A percentile compares a stretch with the other conserved stretches of the same genome.
phyloP scores from a whole-genome alignment of 2,888 invertebrate genomes.

The Drosophila sordidula region DNA sequence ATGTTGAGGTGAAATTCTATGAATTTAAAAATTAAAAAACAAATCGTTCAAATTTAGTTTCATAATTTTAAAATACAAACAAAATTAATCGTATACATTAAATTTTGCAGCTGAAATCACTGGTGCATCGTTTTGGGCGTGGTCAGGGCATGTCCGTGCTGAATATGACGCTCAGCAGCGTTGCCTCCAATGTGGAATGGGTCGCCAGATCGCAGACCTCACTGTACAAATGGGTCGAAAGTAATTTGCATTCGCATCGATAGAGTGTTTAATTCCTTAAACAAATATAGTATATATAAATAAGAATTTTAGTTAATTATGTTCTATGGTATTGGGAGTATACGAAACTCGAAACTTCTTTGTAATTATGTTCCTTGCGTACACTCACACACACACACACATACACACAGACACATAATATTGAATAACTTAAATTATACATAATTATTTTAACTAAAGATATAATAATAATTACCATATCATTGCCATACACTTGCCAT shows the following conservation, averaged over 20 bases:
- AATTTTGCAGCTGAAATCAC: constrained; percentile 83
- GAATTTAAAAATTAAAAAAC: too few species aligned
- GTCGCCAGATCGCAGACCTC: constrained; percentile 84
- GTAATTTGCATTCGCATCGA: constrained; percentile 83
- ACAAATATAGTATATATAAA: constrained; percentile 6
- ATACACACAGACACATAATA: constrained; percentile 35
- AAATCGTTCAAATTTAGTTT: too few species aligned
- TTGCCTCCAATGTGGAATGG: constrained; percentile 85
- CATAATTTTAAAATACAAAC: too few species aligned
- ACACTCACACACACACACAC: constrained; percentile 44
- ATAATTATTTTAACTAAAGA: constrained; percentile 24
- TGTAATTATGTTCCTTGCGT: constrained; percentile 84
- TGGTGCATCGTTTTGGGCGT: constrained; percentile 85
- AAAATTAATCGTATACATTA: too few species aligned
- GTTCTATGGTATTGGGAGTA: constrained; percentile 28
- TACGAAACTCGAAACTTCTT: constrained; percentile 67
- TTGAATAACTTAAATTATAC: constrained; percentile 19
- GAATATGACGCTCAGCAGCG: constrained; percentile 85
- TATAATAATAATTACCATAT: constrained; percentile 72
- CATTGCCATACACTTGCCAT: constrained; percentile 68
- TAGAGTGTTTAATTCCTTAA: constrained; percentile 38
- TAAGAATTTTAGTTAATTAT: constrained; percentile 35
- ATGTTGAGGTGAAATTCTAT: too few species aligned
- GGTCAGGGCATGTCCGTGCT: constrained; percentile 85
- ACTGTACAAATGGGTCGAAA: constrained; percentile 85